Evolutionary conservation across 2,888 invertebrate species (phyloP), one percentile per base, ranked within the genome.

Genomic region (Cristatella mucedo): DNA sequence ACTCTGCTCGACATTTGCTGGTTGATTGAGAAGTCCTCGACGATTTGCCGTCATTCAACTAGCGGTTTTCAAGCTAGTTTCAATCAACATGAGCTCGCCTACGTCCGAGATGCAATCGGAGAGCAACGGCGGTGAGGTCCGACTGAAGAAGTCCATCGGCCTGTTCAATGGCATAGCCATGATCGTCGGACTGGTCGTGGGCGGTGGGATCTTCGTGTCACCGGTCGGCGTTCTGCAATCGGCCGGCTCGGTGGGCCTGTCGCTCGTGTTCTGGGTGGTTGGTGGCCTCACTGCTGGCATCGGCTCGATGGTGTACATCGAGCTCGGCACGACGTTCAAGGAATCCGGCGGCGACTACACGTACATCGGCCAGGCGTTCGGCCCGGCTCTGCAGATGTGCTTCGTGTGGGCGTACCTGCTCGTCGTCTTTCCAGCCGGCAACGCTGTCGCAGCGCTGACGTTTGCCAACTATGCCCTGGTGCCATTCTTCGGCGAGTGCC

Each of bases 171-270:
- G 87, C 18, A 83, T 87, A 7, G 82, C 83, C 16, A 84, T 91
- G 46, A 89, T 91, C 53, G 82, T 89, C 16, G 89, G 89, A 29
- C 79, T 85, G 41, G 87, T 91, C 49, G 78, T 91, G 36, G 93
- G 93, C 2, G 80, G 89, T 4, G 93, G 93, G 5, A 93, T 93
- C 53, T 93, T 93, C 66, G 83, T 91, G 33, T 82, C 87, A 16
- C 91, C 91, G 0, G 82, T 78, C 61, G 80, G 89, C 49, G 87
- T 87, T 3, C 71, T 93, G 11, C 68, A 70, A 45, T 73, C 78
- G 56, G 77, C 87, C n/a, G 87, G 87, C 15, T 56, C 56, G 42
- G 56, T 57, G 1, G 87, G 87, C 56, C 74, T 82, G 32, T 80
- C 86, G 42, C 70, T 91, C n/a, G 66, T 89, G 21, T 86, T 91